A percentile compares a stretch with the other conserved stretches of the same genome.
Conservation (phyloP, 2,888 invertebrate species). For the Macroteleia sp. region DNA sequence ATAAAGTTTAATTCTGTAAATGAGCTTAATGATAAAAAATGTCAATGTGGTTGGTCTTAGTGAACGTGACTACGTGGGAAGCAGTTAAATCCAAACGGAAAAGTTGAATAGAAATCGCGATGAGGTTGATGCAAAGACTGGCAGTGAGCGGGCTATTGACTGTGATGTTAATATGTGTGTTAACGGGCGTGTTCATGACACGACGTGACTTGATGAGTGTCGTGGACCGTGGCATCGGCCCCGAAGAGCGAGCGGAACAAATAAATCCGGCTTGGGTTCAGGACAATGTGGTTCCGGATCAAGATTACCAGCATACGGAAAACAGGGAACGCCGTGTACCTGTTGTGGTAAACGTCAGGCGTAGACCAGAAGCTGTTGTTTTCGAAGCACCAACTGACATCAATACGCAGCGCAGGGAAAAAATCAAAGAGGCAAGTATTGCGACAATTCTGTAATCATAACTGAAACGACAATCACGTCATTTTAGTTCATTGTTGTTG, state of each 20-base stretch:
- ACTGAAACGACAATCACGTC: too few species aligned
- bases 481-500: too few species aligned
- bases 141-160: conserved; percentile 81
- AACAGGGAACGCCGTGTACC: conserved; percentile 34
- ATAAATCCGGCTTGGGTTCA: conserved; percentile 79
- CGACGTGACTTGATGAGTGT: conserved; percentile 77
- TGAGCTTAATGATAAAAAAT: too few species aligned
- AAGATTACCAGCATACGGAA: conserved; percentile 67
- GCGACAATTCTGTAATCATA: too few species aligned
- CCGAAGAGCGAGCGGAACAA: conserved; percentile 78
- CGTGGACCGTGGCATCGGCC: conserved; percentile 78
- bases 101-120: conserved; percentile 6
- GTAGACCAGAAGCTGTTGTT: conserved; percentile 45
- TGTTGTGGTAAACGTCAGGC: conserved; percentile 68
- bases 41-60: conserved; percentile 53
- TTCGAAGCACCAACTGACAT: conserved; percentile 71
- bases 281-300: conserved; percentile 76
- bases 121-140: conserved; percentile 80
- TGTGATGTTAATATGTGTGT: conserved; percentile 79
- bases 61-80: conserved; percentile 73
- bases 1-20: too few species aligned
- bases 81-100: conserved; percentile 36
- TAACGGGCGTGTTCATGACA: conserved; percentile 79
- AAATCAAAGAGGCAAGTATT: conserved; percentile 81
- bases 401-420: conserved; percentile 80